phyloP scores from a whole-genome alignment of 2,888 invertebrate genomes.

The Sesamia inferens region DNA sequence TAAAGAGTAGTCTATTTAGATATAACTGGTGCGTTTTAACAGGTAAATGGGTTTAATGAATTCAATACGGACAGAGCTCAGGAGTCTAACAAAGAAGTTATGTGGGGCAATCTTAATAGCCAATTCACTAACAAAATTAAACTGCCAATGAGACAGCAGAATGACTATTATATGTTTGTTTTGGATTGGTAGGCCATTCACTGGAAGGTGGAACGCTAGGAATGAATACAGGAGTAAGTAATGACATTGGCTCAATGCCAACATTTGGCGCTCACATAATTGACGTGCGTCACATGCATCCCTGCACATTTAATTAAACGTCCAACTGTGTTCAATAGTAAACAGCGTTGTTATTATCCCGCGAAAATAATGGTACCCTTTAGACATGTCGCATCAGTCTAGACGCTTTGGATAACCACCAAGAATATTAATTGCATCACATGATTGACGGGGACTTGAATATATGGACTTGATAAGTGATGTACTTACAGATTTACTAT shows the following conservation, averaged over 20 bases:
- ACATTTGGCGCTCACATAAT: constrained; percentile 67
- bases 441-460: constrained; percentile 43
- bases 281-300: constrained; percentile 73
- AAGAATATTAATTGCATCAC: constrained; percentile 58
- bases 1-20: constrained; percentile 24
- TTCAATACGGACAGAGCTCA: constrained; percentile 32
- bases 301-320: constrained; percentile 73
- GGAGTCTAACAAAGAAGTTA: constrained; percentile 41
- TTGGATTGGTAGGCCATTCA: constrained; percentile 20
- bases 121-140: constrained; percentile 21
- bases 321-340: constrained; percentile 63
- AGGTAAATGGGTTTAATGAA: constrained; percentile 47
- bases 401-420: constrained; percentile 64
- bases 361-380: constrained; percentile 60
- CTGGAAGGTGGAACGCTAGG: constrained; percentile 46
- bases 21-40: constrained; percentile 32
- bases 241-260: constrained; percentile 75
- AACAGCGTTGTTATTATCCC: constrained; percentile 67
- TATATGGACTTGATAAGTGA: constrained; percentile 24
- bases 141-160: constrained; percentile 28
- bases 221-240: constrained; percentile 60
- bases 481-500: constrained; percentile 93
- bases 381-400: constrained; percentile 58
- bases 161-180: constrained; percentile 20
- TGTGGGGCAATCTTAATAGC: constrained; percentile 35